A percentile compares a stretch with the other conserved stretches of the same genome.
Evolutionary conservation across 1,140 invertebrate genomes (phyloP).

Genomic region (Chymomyza costata): DNA sequence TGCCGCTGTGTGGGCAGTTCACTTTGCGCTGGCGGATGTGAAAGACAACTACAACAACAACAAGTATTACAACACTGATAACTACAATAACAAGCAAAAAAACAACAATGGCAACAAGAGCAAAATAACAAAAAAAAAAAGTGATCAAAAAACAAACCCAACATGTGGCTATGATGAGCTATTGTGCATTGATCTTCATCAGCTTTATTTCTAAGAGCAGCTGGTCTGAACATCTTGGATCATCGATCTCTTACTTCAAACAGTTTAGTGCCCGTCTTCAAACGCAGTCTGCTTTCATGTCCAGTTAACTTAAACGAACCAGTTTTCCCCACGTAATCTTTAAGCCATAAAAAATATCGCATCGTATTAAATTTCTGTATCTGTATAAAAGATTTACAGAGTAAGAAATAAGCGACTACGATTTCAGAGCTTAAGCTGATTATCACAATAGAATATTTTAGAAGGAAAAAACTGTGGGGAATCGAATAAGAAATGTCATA

Average conservation of each 20-base stretch:
- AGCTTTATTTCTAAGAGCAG: conserved; percentile 37
- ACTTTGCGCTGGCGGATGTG: conserved; percentile 39
- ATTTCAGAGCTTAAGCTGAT: no score
- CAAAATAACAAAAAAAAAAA: conserved; percentile 4
- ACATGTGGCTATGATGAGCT: conserved; percentile 38
- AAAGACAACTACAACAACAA: conserved; percentile 11
- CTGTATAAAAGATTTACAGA: no score
- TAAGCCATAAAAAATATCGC: not conserved
- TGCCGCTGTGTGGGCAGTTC: conserved; percentile 24
- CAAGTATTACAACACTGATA: conserved; percentile 15
- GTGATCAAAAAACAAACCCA: no score
- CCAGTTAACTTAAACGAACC: not conserved
- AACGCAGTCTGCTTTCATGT: no score
- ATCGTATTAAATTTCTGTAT: no score
- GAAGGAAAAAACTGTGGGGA: no score
- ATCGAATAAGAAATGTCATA: no score
- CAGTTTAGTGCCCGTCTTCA: no score
- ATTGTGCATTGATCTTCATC: conserved; percentile 41
- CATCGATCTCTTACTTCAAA: no score
- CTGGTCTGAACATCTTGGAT: conserved; percentile 25
- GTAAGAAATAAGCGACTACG: no score
- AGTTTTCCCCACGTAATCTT: not conserved
- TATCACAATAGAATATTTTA: no score
- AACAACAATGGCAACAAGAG: conserved; percentile 21
- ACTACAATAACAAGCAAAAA: conserved; percentile 18